Percentiles rank a stretch among this genome's conserved stretches.
Evolutionary conservation across 92 coral and sea anemone genomes (phyloP).

Genomic region (Umimayanthus chanpuru): DNA sequence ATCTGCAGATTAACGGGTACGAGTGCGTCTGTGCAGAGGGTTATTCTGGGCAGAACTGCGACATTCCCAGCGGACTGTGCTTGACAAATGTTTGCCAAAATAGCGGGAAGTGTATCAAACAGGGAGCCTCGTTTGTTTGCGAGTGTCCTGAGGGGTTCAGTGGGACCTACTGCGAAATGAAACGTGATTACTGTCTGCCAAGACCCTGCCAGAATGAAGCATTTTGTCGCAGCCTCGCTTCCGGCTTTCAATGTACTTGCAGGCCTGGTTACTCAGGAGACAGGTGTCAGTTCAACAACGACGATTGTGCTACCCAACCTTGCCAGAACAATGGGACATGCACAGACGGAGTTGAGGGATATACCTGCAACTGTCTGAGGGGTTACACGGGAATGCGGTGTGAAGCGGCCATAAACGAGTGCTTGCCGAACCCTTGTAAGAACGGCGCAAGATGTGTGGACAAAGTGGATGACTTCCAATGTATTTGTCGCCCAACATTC

Average conservation of each 20-base stretch:
- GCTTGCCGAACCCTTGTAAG: constrained; percentile 78
- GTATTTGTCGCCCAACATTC: constrained; percentile 83
- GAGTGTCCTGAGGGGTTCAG: constrained; percentile 79
- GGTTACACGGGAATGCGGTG: constrained; percentile 84
- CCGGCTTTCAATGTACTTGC: constrained; percentile 77
- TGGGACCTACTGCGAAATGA: constrained; percentile 85
- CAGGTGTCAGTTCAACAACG: constrained; percentile 76
- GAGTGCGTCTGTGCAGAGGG: constrained; percentile 90
- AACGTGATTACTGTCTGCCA: constrained; percentile 73
- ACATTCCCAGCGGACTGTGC: constrained; percentile 76
- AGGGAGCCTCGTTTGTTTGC: constrained; percentile 70
- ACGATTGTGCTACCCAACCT: constrained; percentile 80
- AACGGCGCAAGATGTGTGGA: constrained; percentile 79
- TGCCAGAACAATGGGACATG: constrained; percentile 86
- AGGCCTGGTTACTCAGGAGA: constrained; percentile 79
- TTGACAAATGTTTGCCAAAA: constrained; percentile 75
- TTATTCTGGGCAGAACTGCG: constrained; percentile 82
- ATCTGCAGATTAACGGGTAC: constrained; percentile 78
- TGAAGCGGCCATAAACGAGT: constrained; percentile 67
- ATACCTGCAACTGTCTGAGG: constrained; percentile 67
- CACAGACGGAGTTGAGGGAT: constrained; percentile 64
- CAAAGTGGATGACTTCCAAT: constrained; percentile 72
- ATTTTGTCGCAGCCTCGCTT: constrained; percentile 65
- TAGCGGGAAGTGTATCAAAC: constrained; percentile 75
- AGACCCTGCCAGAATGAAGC: constrained; percentile 80